Base-by-base conservation (phyloP, 2,113 vertebrate species). In the Rynchops niger region DNA sequence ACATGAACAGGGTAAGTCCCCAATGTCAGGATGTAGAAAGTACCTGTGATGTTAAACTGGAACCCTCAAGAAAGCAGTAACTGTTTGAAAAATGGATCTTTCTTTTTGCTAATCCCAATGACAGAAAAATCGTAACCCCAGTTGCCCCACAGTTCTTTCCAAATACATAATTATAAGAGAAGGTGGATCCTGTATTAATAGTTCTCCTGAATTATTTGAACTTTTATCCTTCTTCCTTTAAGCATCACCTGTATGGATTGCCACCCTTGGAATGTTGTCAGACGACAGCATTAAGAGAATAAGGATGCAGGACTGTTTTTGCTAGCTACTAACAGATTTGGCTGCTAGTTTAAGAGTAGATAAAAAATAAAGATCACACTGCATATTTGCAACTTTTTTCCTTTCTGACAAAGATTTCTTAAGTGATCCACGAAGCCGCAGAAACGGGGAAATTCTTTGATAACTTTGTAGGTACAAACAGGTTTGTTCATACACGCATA, bases 51-150 rank as follows among this genome's bases (percentile, higher is more conserved):
- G 82, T 96, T 89, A 79, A 90, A 88, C 78, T 93, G 92, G 85
- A 97, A 93, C 89, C 89, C 88, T 94, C 78, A 77, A 91, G 79
- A 95, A 91, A 74, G 83, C 61, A 7, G 13, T 18, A 20, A 73
- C 6, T 23, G 1, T 52, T 88, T 30, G 77, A 67, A 82, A 88
- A 79, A 52, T 3, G 18, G 86, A 67, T 36, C 66, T 66, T 55
- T 45, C 42, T 55, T 66, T 74, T 79, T 32, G 61, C 10, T 52
- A 53, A 73, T 49, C 30, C 16, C 9, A 65, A 2, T 47, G 27
- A 79, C 25, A 88, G 59, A 90, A 73, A 88, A 92, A 76, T 2
- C 42, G 45, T 22, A 81, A 70, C 55, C 45, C 67, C 47, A 74
- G 49, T 4, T 71, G 72, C 32, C 36, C 21, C n/a, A 36, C 6